phyloP scores from a whole-genome alignment of 2,888 invertebrate genomes.

The Drosophila meridionalis region DNA sequence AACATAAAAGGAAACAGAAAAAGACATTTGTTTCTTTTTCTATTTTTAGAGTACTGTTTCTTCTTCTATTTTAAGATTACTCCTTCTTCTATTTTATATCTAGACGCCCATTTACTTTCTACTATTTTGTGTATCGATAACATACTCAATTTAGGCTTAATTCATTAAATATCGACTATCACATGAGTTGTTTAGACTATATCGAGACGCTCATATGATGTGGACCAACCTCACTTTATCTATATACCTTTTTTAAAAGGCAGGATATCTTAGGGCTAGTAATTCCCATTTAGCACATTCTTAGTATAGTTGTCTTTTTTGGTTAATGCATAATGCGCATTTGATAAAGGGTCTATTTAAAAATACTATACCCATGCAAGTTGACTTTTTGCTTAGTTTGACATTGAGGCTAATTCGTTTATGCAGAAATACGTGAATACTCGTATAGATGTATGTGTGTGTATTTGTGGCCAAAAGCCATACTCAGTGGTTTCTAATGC shows the following conservation, averaged over 20 bases:
- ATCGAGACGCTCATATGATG: too few species aligned
- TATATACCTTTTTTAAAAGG: not conserved
- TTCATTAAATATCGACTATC: too few species aligned
- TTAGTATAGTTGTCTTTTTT: not conserved
- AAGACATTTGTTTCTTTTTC: too few species aligned
- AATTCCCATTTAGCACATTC: not conserved
- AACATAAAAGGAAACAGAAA: too few species aligned
- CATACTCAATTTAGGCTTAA: too few species aligned
- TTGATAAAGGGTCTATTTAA: slow-evolving; percentile 32
- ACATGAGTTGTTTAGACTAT: too few species aligned
- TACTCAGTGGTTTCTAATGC: slow-evolving; percentile 46
- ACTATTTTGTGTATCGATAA: too few species aligned
- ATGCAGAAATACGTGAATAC: slow-evolving; percentile 38
- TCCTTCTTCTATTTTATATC: too few species aligned
- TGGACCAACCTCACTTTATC: too few species aligned
- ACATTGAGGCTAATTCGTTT: slow-evolving; percentile 70
- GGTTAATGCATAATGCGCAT: slow-evolving; percentile 23
- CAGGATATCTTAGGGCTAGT: not conserved
- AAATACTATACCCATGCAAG: slow-evolving; percentile 23
- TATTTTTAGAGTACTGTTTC: too few species aligned
- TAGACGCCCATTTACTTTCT: too few species aligned
- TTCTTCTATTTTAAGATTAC: too few species aligned
- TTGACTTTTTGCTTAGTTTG: slow-evolving; percentile 52
- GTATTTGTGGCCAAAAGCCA: slow-evolving; percentile 32
- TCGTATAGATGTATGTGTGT: not conserved